A percentile compares a stretch with the other conserved stretches of the same genome.
These are phyloP conservation scores for Macrotis lagotis DNA, from an alignment of 2,113 vertebrate genomes.

Conservation along the genomic window DNA sequence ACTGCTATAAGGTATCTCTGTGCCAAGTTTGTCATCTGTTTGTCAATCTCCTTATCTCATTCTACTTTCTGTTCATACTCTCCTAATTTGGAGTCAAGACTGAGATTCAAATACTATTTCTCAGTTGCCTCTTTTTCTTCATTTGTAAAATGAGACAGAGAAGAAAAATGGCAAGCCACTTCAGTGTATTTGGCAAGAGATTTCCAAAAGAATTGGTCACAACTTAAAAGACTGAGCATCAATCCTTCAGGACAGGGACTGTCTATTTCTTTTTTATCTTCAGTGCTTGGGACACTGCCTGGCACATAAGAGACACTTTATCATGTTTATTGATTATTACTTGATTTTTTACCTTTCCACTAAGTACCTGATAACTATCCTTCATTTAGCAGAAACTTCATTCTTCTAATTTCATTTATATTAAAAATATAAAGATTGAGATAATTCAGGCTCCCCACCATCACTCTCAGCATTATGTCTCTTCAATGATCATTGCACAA, in stretches of 20 bases:
- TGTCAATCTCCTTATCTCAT: background rate
- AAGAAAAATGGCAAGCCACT: background rate
- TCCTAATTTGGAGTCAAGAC: background rate
- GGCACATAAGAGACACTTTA: background rate
- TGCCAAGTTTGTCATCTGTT: background rate
- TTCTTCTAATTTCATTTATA: background rate
- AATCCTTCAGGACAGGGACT: background rate
- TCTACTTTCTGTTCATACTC: background rate
- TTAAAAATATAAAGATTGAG: background rate
- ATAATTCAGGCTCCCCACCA: background rate
- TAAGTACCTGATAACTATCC: background rate
- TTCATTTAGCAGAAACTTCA: background rate
- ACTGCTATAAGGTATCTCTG: background rate
- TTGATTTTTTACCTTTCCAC: background rate
- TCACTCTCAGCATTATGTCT: background rate
- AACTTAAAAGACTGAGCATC: background rate
- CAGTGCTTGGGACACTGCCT: background rate
- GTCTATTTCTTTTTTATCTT: background rate
- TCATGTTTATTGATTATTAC: background rate
- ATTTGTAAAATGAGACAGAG: background rate
- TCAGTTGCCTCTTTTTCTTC: background rate
- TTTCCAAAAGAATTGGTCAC: background rate
- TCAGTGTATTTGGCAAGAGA: background rate
- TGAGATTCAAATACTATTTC: background rate
- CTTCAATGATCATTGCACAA: background rate